Conservation (phyloP, 1,140 invertebrate genomes). For the Diprion similis region DNA sequence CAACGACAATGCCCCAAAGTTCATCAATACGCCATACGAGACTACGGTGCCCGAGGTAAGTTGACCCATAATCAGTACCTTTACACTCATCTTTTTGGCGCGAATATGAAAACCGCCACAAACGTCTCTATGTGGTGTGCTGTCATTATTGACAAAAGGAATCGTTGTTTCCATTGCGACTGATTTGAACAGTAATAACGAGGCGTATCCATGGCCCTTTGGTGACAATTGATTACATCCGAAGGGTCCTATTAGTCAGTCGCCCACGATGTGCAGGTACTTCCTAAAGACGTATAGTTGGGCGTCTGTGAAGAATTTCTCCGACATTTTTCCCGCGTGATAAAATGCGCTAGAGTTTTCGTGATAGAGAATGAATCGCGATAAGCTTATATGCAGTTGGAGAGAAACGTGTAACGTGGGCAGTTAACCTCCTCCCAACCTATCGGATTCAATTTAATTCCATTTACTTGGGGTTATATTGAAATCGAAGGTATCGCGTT, state of each 20-base stretch:
- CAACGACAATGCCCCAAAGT: constrained; percentile 86
- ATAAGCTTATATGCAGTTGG: not conserved
- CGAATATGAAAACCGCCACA: too few species aligned
- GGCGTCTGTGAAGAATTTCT: not conserved
- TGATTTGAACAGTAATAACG: too few species aligned
- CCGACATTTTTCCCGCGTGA: not conserved
- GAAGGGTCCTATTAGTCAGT: not conserved
- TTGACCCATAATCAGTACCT: constrained; percentile 13
- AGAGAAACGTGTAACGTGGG: not conserved
- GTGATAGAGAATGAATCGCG: not conserved
- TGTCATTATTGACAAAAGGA: too few species aligned
- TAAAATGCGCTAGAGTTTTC: not conserved
- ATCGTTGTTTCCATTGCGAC: too few species aligned
- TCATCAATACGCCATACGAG: constrained; percentile 82
- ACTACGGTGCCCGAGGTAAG: constrained; percentile 86
- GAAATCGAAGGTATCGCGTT: not conserved
- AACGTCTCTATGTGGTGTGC: too few species aligned
- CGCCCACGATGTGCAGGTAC: not conserved
- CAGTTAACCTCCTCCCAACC: not conserved
- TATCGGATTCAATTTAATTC: not conserved
- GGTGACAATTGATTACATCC: too few species aligned
- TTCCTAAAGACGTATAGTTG: not conserved
- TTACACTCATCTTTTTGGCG: too few species aligned
- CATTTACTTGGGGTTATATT: not conserved
- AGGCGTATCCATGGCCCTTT: too few species aligned